Evolutionary conservation across 1,140 invertebrate genomes (phyloP).

Genomic region (Bombus ignitus): DNA sequence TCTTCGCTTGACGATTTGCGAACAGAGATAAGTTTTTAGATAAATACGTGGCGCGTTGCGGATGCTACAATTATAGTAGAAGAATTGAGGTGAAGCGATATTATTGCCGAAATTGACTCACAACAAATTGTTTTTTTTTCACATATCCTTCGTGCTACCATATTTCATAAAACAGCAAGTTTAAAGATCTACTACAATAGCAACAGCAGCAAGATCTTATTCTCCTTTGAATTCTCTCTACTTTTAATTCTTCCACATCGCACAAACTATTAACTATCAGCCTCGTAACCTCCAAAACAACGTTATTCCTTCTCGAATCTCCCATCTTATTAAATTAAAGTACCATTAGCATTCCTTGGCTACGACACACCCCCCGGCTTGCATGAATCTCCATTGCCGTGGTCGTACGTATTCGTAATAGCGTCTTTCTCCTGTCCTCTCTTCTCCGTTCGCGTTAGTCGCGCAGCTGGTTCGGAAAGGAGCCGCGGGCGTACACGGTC

Average conservation of each 20-base stretch:
- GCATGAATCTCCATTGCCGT: slow-evolving; percentile 36
- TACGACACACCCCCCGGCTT: neutral
- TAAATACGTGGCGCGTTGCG: too few relatives aligned
- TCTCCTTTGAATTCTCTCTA: too few relatives aligned
- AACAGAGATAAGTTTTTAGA: neutral
- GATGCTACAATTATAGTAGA: too few relatives aligned
- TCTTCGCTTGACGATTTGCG: neutral
- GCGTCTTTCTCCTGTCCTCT: slow-evolving; percentile 20
- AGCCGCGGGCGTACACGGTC: slow-evolving; percentile 15
- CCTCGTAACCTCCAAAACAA: neutral
- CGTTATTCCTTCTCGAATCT: neutral
- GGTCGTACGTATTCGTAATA: slow-evolving; percentile 33
- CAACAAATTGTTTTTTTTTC: too few relatives aligned
- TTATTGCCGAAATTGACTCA: too few relatives aligned
- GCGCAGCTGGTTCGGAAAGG: slow-evolving; percentile 34
- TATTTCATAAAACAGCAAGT: too few relatives aligned
- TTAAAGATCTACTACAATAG: too few relatives aligned
- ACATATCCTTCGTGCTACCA: too few relatives aligned
- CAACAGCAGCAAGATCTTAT: too few relatives aligned
- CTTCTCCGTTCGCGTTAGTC: slow-evolving; percentile 3
- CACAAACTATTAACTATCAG: too few relatives aligned
- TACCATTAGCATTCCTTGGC: neutral
- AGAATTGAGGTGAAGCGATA: too few relatives aligned
- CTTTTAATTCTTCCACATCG: too few relatives aligned
- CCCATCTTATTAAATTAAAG: slow-evolving; percentile 4